Conservation (phyloP, 2,113 vertebrate species). For the Mugil cephalus region DNA sequence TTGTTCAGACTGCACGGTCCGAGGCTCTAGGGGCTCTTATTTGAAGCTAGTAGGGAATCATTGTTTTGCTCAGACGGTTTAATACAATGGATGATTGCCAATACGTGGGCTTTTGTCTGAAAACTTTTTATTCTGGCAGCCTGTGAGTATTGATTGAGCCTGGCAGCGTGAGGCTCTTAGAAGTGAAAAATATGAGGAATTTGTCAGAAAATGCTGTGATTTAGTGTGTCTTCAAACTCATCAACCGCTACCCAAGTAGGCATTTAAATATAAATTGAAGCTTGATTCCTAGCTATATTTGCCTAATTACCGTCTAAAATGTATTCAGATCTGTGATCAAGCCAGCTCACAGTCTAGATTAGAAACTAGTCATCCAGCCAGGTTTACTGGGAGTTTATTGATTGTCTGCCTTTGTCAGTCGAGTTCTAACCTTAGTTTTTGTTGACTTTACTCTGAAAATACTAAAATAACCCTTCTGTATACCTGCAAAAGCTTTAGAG, state of each 20-base stretch:
- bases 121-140: background rate
- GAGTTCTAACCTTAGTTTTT: background rate
- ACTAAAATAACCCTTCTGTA: background rate
- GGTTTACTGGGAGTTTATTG: background rate
- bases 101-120: background rate
- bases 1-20: background rate
- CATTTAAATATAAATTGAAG: background rate
- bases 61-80: conserved; percentile 3
- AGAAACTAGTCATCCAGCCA: background rate
- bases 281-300: background rate
- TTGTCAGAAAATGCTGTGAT: background rate
- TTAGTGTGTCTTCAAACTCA: background rate
- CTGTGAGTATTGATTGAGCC: background rate
- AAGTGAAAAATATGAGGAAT: background rate
- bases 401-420: background rate
- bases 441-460: background rate
- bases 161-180: background rate
- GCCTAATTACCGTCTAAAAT: background rate
- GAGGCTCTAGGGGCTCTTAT: background rate
- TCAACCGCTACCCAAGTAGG: background rate
- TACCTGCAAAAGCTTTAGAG: conserved; percentile 94
- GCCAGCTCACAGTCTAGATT: background rate
- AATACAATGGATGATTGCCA: conserved; percentile 8
- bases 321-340: background rate
- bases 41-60: conserved; percentile 15